Evolutionary conservation across 1,140 invertebrate genomes (phyloP).

Genomic region (Trachymyrmex septentrionalis): DNA sequence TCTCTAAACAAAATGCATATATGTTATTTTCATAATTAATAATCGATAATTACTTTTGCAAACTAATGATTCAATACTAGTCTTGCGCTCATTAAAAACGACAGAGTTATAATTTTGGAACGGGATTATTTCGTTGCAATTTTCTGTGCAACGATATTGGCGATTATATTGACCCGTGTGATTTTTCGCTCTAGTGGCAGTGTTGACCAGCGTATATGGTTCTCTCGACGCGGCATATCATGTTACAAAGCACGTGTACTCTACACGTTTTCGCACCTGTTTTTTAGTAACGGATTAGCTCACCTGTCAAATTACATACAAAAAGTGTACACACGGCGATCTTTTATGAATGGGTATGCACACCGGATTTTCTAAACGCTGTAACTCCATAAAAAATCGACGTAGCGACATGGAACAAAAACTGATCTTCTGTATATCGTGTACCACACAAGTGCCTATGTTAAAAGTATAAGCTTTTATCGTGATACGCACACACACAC

Average conservation of each 20-base stretch:
- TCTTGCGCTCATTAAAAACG: not conserved
- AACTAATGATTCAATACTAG: not conserved
- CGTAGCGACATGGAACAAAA: not conserved
- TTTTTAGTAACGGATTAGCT: conserved; percentile 27
- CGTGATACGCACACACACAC: too few species aligned
- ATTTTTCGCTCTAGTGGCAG: not conserved
- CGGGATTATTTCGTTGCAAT: not conserved
- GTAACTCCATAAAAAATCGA: conserved; percentile 1
- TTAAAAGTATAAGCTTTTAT: not conserved
- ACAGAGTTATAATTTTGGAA: not conserved
- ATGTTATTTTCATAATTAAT: not conserved
- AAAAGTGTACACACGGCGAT: not conserved
- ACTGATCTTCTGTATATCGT: not conserved
- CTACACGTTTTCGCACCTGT: not conserved
- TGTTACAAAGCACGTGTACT: conserved; percentile 9
- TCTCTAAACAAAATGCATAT: not conserved
- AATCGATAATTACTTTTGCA: not conserved
- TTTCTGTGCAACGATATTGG: not conserved
- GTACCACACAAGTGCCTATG: not conserved
- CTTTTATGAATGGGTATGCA: not conserved
- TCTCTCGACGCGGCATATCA: not conserved
- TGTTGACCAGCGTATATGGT: not conserved
- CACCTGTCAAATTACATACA: conserved; percentile 25
- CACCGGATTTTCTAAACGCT: conserved; percentile 5
- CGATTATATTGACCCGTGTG: not conserved